These are phyloP conservation scores for Lepetodrilus schrolli DNA, from an alignment of 2,888 invertebrate genomes.

Conservation along the genomic window DNA sequence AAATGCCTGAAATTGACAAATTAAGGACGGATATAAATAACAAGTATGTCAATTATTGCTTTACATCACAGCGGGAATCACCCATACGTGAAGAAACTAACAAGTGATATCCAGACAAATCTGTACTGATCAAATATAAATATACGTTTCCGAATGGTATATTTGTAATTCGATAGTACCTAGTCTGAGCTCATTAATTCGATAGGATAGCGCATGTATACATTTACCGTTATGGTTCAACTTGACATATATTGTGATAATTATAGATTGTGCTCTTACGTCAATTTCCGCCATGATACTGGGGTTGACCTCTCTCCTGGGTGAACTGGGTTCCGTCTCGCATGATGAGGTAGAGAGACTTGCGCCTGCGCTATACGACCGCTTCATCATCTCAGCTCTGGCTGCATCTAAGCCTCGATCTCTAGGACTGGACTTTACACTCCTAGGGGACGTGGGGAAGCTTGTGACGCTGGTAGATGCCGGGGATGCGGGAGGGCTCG, in stretches of 20 bases:
- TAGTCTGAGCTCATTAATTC: no score
- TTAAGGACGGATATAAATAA: no score
- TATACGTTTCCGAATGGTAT: neutral
- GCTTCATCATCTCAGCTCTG: neutral
- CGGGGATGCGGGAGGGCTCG: neutral
- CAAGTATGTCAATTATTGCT: no score
- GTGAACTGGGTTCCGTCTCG: slow-evolving; percentile 39
- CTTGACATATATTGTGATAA: neutral
- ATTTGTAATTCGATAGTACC: neutral
- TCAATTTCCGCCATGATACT: slow-evolving; percentile 64
- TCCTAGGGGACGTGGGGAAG: slow-evolving; percentile 18
- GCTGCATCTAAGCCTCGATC: neutral
- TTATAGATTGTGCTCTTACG: slow-evolving; percentile 46
- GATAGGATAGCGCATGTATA: no score
- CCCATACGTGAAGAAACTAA: neutral
- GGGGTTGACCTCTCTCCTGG: slow-evolving; percentile 59
- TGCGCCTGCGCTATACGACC: slow-evolving; percentile 1
- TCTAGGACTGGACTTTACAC: neutral
- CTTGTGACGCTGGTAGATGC: neutral
- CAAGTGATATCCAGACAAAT: no score
- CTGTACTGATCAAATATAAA: neutral
- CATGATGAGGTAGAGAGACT: neutral
- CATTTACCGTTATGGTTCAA: neutral
- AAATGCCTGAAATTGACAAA: slow-evolving; percentile 49
- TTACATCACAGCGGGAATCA: neutral